Evolutionary conservation across 2,888 invertebrate genomes (phyloP), one percentile per base, ranked within the genome.

Genomic region (Yponomeuta evonymella): DNA sequence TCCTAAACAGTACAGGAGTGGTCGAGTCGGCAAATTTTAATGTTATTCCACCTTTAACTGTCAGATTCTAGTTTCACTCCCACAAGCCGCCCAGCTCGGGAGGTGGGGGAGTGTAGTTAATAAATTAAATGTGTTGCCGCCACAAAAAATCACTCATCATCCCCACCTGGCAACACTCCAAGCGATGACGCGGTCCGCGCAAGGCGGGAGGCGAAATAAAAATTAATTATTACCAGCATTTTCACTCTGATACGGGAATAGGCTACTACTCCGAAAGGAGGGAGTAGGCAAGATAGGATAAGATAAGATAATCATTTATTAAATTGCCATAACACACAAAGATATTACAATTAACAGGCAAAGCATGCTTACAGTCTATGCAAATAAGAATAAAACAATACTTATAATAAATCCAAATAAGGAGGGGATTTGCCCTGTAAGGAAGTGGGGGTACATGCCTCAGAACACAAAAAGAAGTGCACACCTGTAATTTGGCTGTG

Each of bases 121-220:
- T 58, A 58, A 58, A 58, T 58, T 58, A 58, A 58, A 58, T 58
- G 51, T 58, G 51, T 58, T 58, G 51, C 51, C 51, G 12, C 51
- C 51, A 58, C 51, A 58, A 58, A 58, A 58, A 58, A 58, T 58
- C 51, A 58, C 51, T 58, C 33, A 23, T 65, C 65, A 65, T 65
- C 73, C 68, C 71, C 75, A 75, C 73, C 77, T 77, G 77, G 77
- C 75, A 74, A 72, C 75, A 73, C 73, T 75, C 77, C 77, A 77
- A 75, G 72, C 72, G 74, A 69, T 69, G 70, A 73, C 73, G 72
- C 65, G 10, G 29, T 23, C 29, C 65, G 30, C 65, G 65, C 15
- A 3, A 23, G 65, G 65, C 33, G 11, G 6, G 65, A 29, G 29
- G 65, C 30, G 33, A 23, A 65, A 65, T 65, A 65, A 65, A 65